Evolutionary conservation across 2,797 vertebrate genomes (phyloP), one percentile per base, ranked within the genome.

Genomic region (Amphiprion clarkii): DNA sequence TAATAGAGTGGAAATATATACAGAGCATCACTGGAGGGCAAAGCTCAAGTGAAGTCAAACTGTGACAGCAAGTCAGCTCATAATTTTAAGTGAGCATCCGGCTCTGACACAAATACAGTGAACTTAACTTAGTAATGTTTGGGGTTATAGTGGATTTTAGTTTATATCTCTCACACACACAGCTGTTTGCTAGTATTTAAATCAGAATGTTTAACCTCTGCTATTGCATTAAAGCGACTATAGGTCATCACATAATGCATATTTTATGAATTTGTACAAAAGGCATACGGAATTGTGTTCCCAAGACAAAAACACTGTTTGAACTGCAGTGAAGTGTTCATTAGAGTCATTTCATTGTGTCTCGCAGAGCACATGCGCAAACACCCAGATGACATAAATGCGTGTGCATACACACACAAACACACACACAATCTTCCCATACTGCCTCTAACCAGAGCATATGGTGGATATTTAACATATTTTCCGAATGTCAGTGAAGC

Each of bases 401-500:
- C 69, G n/a, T 29, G 58, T 6, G 19, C 13, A 64, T 52, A 54
- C 72, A 71, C 70, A 85, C 73, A 60, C n/a, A 64, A n/a, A 66
- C 61, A 76, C 51, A 69, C 52, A 51, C 5, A 55, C n/a, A 3
- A 78, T 54, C 70, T 63, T 70, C 59, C 42, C 72, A 63, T 61
- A 21, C 58, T 70, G 75, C 58, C 51, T 86, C 78, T 67, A 74
- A 57, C 81, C 71, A 21, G 49, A 88, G 73, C 88, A 89, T 88
- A 89, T 82, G 87, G 79, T 81, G 39, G 77, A 76, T 74, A 88
- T 90, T 83, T 78, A 78, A 87, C 87, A 82, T 80, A 77, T 86
- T 89, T 88, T 85, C 77, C 51, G 19, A 89, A 86, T 88, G 87
- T 83, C 84, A 81, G 78, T 74, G 61, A 78, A 83, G 82, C 63